Percentiles rank a stretch among this genome's conserved stretches.
phyloP scores from a whole-genome alignment of 2,797 vertebrate species.

The Decapterus maruadsi region DNA sequence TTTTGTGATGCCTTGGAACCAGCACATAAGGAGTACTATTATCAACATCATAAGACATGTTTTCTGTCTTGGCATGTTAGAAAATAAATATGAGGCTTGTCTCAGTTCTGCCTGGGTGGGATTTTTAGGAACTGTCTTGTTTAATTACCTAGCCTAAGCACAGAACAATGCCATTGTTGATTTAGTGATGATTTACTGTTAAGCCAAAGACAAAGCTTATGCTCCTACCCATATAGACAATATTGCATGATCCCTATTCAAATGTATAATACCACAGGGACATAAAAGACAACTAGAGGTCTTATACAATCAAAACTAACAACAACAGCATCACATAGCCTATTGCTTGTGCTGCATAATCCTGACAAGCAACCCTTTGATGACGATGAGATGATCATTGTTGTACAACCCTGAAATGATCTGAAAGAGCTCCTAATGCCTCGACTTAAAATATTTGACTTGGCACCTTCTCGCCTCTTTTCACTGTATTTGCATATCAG shows the following conservation, averaged over 20 bases:
- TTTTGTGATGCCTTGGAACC: background rate
- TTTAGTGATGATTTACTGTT: conserved; percentile 58
- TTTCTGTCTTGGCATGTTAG: background rate
- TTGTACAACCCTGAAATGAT: conserved; percentile 57
- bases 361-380: conserved; percentile 65
- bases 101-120: conserved; percentile 39
- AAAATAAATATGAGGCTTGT: conserved; percentile 11
- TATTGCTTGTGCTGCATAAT: conserved; percentile 53
- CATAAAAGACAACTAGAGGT: conserved; percentile 58
- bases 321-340: conserved; percentile 24
- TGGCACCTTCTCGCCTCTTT: conserved; percentile 58
- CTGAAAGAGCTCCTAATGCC: conserved; percentile 56
- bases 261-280: conserved; percentile 53
- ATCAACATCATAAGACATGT: background rate
- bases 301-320: conserved; percentile 66
- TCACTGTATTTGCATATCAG: conserved; percentile 71
- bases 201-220: conserved; percentile 67
- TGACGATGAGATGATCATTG: conserved; percentile 58
- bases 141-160: conserved; percentile 56
- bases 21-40: no score
- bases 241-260: conserved; percentile 66
- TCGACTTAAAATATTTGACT: conserved; percentile 68
- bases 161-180: conserved; percentile 64
- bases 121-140: conserved; percentile 49
- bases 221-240: conserved; percentile 48